Evolutionary conservation across 2,797 vertebrate genomes (phyloP).

Genomic region (Chelon auratus): DNA sequence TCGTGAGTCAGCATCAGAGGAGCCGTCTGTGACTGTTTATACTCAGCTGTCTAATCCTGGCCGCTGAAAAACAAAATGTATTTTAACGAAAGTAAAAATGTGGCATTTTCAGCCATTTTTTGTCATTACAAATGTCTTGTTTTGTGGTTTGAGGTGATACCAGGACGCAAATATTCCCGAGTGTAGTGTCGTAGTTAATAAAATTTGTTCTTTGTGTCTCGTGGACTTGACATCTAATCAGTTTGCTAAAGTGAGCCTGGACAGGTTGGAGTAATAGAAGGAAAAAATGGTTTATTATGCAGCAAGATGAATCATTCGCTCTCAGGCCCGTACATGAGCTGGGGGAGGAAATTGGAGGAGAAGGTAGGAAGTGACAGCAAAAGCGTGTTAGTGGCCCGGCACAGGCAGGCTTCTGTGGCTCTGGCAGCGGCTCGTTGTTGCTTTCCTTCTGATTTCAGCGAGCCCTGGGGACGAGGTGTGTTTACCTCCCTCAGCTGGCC

Average conservation of each 20-base stretch:
- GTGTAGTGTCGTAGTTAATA: background rate
- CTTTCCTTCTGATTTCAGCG: constrained; percentile 68
- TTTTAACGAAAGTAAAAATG: too few relatives aligned
- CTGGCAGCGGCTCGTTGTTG: constrained; percentile 78
- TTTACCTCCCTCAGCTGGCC: constrained; percentile 76
- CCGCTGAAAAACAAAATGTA: too few relatives aligned
- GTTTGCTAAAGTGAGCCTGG: constrained; percentile 34
- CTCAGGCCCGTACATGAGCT: constrained; percentile 61
- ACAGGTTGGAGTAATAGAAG: constrained; percentile 40
- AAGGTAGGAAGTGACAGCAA: constrained; percentile 86
- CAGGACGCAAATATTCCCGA: background rate
- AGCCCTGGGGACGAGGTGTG: constrained; percentile 75
- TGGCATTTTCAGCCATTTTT: background rate
- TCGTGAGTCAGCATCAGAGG: constrained; percentile 3
- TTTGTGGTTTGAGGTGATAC: constrained; percentile 7
- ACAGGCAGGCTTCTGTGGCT: constrained; percentile 80
- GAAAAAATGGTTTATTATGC: constrained; percentile 70
- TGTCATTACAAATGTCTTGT: background rate
- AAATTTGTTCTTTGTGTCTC: constrained; percentile 27
- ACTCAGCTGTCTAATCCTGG: background rate
- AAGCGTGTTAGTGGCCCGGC: constrained; percentile 67
- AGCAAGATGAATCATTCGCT: constrained; percentile 69
- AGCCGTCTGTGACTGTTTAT: constrained; percentile 5
- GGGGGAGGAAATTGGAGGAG: constrained; percentile 84
- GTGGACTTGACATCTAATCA: constrained; percentile 41